These are phyloP conservation scores for Formica selysi DNA, from an alignment of 1,140 invertebrate genomes.

Conservation along the genomic window DNA sequence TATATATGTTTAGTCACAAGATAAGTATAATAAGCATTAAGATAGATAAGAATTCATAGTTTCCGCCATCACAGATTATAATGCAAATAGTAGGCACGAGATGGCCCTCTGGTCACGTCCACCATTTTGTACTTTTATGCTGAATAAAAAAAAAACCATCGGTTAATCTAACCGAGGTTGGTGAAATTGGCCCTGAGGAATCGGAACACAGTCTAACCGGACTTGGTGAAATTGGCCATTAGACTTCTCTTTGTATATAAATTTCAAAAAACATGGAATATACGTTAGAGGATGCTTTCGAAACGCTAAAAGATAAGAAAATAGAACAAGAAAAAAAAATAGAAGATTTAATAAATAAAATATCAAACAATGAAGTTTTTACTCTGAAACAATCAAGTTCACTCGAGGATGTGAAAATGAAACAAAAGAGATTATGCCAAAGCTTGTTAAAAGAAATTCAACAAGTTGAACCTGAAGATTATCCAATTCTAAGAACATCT, in stretches of 20 bases:
- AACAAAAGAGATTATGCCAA: constrained; percentile 65
- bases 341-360: constrained; percentile 67
- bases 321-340: constrained; percentile 68
- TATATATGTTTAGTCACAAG: too few relatives aligned
- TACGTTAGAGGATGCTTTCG: constrained; percentile 77
- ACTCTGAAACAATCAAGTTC: constrained; percentile 18
- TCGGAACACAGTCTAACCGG: too few relatives aligned
- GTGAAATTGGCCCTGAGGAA: too few relatives aligned
- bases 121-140: too few relatives aligned
- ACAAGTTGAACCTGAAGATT: constrained; percentile 72
- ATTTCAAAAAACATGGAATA: constrained; percentile 66
- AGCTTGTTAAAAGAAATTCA: constrained; percentile 68
- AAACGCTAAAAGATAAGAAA: constrained; percentile 70
- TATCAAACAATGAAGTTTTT: constrained; percentile 70
- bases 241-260: neutral
- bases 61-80: too few relatives aligned
- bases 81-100: too few relatives aligned
- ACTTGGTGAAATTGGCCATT: too few relatives aligned
- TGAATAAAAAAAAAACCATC: too few relatives aligned
- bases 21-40: too few relatives aligned
- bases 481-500: constrained; percentile 72
- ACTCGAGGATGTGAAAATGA: constrained; percentile 70
- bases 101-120: too few relatives aligned
- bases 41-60: too few relatives aligned
- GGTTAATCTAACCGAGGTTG: too few relatives aligned